Conservation (phyloP, 2,113 vertebrate species). For the Phalacrocorax aristotelis region DNA sequence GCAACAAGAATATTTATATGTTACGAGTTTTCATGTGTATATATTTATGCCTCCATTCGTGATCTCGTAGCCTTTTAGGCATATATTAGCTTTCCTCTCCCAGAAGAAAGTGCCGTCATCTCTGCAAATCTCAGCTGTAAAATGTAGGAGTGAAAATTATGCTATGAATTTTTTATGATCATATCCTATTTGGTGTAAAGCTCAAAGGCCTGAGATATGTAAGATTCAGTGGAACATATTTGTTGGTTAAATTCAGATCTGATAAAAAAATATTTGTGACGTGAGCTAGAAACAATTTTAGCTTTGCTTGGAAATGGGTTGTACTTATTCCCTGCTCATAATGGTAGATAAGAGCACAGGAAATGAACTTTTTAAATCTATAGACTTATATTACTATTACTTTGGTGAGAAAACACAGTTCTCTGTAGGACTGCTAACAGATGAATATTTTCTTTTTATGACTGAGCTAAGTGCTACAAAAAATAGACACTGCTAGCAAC, state of each 20-base stretch:
- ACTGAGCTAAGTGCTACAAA: background rate
- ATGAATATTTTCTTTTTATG: background rate
- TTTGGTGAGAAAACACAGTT: background rate
- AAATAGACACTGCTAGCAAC: background rate
- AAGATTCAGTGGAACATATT: background rate
- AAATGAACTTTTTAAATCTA: background rate
- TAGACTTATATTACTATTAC: background rate
- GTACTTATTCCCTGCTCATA: background rate
- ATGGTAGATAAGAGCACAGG: background rate
- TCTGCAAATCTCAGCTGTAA: background rate
- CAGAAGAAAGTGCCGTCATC: background rate
- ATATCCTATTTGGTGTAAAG: background rate
- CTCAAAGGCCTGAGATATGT: background rate
- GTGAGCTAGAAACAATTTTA: background rate
- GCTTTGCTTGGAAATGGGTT: background rate
- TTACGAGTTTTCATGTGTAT: background rate
- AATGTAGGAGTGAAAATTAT: background rate
- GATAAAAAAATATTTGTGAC: background rate
- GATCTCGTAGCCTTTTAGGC: background rate
- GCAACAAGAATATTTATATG: background rate
- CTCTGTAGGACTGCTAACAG: background rate
- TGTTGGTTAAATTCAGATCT: background rate
- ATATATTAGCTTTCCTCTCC: background rate
- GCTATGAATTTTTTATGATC: constrained; percentile 1
- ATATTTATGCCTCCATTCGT: background rate